Conservation (phyloP, 2,113 vertebrate species). For the Silurus meridionalis region DNA sequence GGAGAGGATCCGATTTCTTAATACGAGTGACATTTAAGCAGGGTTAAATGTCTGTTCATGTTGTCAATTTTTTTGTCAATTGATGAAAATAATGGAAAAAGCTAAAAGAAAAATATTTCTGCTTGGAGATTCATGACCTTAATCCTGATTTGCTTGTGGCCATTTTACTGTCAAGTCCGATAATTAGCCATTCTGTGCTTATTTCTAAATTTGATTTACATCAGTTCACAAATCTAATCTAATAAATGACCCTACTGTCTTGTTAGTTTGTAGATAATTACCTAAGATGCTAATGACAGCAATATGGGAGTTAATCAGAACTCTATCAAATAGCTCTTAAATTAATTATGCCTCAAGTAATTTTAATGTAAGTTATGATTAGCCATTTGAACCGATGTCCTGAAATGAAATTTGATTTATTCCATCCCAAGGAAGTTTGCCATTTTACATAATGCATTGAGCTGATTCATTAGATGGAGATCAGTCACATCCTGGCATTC, state of each 20-base stretch:
- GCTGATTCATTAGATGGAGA: conserved; percentile 22
- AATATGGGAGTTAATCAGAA: background rate
- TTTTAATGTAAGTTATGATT: conserved; percentile 42
- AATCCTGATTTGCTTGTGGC: background rate
- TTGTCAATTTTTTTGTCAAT: background rate
- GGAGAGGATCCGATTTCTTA: background rate
- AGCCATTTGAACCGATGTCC: conserved; percentile 22
- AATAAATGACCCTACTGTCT: background rate
- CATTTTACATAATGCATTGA: conserved; percentile 5
- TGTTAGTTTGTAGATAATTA: background rate
- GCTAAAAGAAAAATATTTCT: background rate
- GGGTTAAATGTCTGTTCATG: background rate
- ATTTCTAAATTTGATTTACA: background rate
- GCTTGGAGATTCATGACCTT: background rate
- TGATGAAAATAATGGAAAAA: background rate
- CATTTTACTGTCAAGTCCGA: background rate
- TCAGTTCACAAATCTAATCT: background rate
- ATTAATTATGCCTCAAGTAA: conserved; percentile 23
- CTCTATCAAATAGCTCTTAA: conserved; percentile 10
- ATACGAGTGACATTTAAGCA: background rate
- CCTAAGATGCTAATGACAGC: background rate
- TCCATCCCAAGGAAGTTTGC: conserved; percentile 24
- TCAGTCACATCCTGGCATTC: conserved; percentile 16
- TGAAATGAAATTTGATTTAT: conserved; percentile 13
- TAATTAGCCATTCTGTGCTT: background rate